phyloP scores from a whole-genome alignment of 2,888 invertebrate species.

The Elmis aenea region DNA sequence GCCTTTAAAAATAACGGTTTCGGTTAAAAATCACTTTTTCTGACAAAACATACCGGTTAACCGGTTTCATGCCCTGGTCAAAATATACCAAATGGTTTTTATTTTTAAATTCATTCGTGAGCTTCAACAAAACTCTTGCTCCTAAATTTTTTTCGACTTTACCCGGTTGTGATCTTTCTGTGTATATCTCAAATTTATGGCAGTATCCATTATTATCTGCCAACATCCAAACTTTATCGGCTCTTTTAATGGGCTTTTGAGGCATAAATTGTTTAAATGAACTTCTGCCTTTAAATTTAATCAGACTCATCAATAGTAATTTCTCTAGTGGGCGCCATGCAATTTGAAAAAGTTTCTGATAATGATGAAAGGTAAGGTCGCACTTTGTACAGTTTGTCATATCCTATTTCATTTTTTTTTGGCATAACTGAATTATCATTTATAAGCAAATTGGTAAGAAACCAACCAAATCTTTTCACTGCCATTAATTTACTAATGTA shows the following conservation, averaged over 20 bases:
- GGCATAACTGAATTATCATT: slow-evolving; percentile 1
- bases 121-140: background rate
- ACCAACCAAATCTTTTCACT: slow-evolving; percentile 1
- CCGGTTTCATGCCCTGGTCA: too few species aligned
- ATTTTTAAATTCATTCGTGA: too few species aligned
- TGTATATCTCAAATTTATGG: background rate
- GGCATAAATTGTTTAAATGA: background rate
- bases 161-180: background rate
- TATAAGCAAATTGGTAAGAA: background rate
- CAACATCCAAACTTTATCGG: background rate
- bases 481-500: background rate
- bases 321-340: too few species aligned
- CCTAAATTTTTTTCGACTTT: background rate
- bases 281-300: background rate
- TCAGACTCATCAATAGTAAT: background rate
- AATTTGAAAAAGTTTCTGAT: too few species aligned
- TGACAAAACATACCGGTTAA: too few species aligned
- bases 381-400: too few species aligned
- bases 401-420: too few species aligned
- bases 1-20: too few species aligned
- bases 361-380: too few species aligned
- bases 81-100: too few species aligned
- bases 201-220: slow-evolving; percentile 1
- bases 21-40: too few species aligned
- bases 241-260: background rate